Percentiles rank a stretch among this genome's conserved stretches.
Conservation (phyloP, 2,888 invertebrate species). For the Troides aeacus region DNA sequence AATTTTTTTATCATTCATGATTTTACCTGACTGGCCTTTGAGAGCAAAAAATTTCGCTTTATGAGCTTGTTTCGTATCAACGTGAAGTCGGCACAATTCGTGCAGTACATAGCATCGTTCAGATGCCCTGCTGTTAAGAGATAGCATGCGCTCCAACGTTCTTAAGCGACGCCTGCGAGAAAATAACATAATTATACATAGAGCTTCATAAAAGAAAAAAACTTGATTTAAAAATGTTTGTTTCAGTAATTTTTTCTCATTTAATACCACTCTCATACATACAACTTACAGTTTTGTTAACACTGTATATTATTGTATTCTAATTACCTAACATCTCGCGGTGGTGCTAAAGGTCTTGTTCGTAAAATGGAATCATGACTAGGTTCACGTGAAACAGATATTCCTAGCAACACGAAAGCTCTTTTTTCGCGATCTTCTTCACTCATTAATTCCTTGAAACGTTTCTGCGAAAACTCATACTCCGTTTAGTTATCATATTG, state of each 20-base stretch:
- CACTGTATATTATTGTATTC: neutral
- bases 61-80: constrained; percentile 59
- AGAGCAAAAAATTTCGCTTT: constrained; percentile 59
- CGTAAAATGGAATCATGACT: constrained; percentile 66
- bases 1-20: neutral
- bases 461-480: constrained; percentile 48
- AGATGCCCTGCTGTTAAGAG: constrained; percentile 50
- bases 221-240: too few relatives aligned
- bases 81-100: constrained; percentile 61
- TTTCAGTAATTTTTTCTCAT: neutral
- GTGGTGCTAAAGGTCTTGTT: constrained; percentile 61
- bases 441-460: constrained; percentile 59
- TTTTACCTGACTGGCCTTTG: constrained; percentile 65
- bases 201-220: neutral
- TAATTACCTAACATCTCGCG: constrained; percentile 60
- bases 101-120: constrained; percentile 70
- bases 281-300: too few relatives aligned
- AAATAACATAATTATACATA: neutral
- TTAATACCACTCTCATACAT: neutral
- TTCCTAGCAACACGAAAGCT: constrained; percentile 67
- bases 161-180: constrained; percentile 56
- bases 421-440: constrained; percentile 68
- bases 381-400: constrained; percentile 66
- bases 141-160: constrained; percentile 54
- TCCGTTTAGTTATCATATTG: too few relatives aligned